A percentile compares a stretch with the other conserved stretches of the same genome.
Evolutionary conservation across 2,888 invertebrate genomes (phyloP).

Genomic region (Folsomia manolachei): DNA sequence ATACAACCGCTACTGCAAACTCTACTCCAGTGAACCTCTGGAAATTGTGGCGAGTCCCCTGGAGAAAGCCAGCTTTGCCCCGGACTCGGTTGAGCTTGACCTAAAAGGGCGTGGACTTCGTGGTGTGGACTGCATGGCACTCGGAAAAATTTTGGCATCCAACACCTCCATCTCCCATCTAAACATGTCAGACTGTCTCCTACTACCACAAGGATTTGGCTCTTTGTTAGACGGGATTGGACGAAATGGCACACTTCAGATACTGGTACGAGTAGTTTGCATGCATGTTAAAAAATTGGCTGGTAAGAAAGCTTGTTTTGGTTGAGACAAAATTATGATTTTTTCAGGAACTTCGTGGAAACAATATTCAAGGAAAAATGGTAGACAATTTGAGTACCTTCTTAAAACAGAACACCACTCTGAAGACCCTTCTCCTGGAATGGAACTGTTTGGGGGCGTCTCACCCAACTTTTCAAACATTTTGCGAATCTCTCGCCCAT

Average conservation of each 20-base stretch:
- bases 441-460: slow-evolving; percentile 55
- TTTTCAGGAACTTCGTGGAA: slow-evolving; percentile 55
- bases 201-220: slow-evolving; percentile 54
- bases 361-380: slow-evolving; percentile 53
- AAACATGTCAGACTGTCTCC: slow-evolving; percentile 55
- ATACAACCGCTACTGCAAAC: slow-evolving; percentile 46
- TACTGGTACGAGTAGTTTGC: no score
- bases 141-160: slow-evolving; percentile 54
- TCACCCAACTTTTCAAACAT: slow-evolving; percentile 52
- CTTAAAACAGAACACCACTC: slow-evolving; percentile 52
- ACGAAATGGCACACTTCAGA: no score
- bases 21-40: slow-evolving; percentile 48
- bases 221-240: slow-evolving; percentile 53
- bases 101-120: slow-evolving; percentile 48
- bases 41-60: slow-evolving; percentile 45
- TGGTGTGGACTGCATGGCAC: slow-evolving; percentile 50
- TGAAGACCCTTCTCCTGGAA: slow-evolving; percentile 53
- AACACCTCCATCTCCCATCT: slow-evolving; percentile 53
- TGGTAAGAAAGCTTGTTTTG: no score
- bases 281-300: no score
- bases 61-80: slow-evolving; percentile 38
- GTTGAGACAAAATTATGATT: no score
- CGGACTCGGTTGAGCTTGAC: slow-evolving; percentile 40
- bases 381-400: slow-evolving; percentile 54
- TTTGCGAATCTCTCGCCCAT: slow-evolving; percentile 53